Base-by-base conservation (phyloP, 2,797 vertebrate species). In the Phoxinus dragarum region DNA sequence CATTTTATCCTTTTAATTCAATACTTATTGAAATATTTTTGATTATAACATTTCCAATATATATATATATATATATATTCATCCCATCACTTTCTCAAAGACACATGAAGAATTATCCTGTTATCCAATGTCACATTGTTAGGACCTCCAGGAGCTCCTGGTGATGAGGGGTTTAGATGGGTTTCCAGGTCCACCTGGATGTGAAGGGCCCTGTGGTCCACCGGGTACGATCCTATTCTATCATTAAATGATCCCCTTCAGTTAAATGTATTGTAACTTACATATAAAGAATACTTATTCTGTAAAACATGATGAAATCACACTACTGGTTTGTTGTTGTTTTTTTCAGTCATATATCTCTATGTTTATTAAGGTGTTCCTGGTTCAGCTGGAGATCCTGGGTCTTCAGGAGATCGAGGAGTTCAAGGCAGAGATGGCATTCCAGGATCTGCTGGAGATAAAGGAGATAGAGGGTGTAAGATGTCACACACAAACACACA, bases 391-490 rank as follows among this genome's bases (percentile, higher is more conserved):
- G 98, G 97, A 85, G 85, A 87, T 87, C 92, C 95, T 40, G 98
- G 98, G 69, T 86, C 91, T 87, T 11, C 87, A 86, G 97, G 98
- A 83, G 87, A 89, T 54, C 96, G 95, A 89, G 98, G 98, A 86
- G 89, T 84, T 80, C 97, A 97, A 90, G 97, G 98, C 31, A 91
- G 38, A 16, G 97, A 98, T 61, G 97, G 97, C 68, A 95, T 98
- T 92, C 97, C 97, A 76, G 98, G 98, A 42, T 92, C 89, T n/a
- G 88, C 93, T 0, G 98, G 98, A 91, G 90, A 93, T 89, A 98
- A 97, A 84, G 98, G 98, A 93, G 94, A 94, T 27, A 93, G 93
- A 91, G 98, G 97, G 88, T 90, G 95, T 95, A 86, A 89, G 88
- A 77, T 59, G 12, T 71, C 11, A n/a, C 7, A 10, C 19, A 40